phyloP scores from a whole-genome alignment of 37 sponge, comb jelly and placozoan species.

The Ianthella basta region DNA sequence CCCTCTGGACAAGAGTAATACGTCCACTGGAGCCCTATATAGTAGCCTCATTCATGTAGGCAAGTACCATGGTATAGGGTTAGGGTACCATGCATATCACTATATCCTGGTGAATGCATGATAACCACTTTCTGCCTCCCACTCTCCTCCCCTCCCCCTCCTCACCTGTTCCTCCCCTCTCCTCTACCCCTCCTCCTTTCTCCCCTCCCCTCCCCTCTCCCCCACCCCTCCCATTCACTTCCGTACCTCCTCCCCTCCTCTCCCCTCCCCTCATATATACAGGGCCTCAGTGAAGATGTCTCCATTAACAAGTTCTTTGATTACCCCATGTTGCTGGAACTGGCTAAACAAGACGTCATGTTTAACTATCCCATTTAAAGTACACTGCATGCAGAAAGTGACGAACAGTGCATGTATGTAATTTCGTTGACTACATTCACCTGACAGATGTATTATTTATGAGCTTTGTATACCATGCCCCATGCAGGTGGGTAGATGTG shows the following conservation, averaged over 20 bases:
- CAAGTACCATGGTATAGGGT: too few species aligned
- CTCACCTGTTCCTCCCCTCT: too few species aligned
- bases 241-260: too few species aligned
- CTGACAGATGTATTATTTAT: not conserved
- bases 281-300: conserved; percentile 98
- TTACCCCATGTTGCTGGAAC: conserved; percentile 98
- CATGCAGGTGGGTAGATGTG: too few species aligned
- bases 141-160: too few species aligned
- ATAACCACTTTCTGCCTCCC: not conserved
- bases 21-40: conserved; percentile 97
- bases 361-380: conserved; percentile 83
- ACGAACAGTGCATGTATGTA: not conserved
- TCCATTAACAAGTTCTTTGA: conserved; percentile 99
- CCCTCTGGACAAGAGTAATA: conserved; percentile 97
- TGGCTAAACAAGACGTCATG: conserved; percentile 95
- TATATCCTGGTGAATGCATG: not conserved
- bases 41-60: too few species aligned
- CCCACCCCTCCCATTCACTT: too few species aligned
- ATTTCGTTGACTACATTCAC: too few species aligned
- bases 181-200: too few species aligned
- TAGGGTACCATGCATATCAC: conserved; percentile 43
- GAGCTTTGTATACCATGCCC: too few species aligned
- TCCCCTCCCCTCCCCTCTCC: too few species aligned
- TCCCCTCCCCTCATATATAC: too few species aligned
- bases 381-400: not conserved